These are phyloP conservation scores for Orcinus orca DNA, from an alignment of 2,113 vertebrate species.

Conservation along the genomic window DNA sequence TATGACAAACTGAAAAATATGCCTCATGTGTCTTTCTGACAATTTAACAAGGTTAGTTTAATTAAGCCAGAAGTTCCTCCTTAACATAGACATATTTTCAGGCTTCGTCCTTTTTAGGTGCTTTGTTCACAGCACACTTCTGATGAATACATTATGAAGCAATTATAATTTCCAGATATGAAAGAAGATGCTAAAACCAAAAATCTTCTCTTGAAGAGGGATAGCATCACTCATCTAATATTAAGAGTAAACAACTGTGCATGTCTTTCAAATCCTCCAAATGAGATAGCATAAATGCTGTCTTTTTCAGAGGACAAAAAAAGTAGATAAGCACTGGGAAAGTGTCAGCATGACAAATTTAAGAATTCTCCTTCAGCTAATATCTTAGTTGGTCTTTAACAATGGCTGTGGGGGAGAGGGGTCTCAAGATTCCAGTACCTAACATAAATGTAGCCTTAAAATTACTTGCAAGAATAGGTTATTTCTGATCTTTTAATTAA, in stretches of 20 bases:
- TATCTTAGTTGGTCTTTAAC: not conserved
- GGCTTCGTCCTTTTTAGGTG: slow-evolving; percentile 31
- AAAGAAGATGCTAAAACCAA: slow-evolving; percentile 40
- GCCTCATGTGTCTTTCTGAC: slow-evolving; percentile 51
- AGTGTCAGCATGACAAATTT: slow-evolving; percentile 2
- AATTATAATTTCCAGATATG: slow-evolving; percentile 48
- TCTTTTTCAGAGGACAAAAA: slow-evolving; percentile 29
- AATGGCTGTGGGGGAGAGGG: not conserved
- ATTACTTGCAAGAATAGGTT: not conserved
- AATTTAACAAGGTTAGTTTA: slow-evolving; percentile 63
- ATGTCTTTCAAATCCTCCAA: slow-evolving; percentile 36
- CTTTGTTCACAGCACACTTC: slow-evolving; percentile 39
- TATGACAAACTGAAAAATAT: slow-evolving; percentile 66
- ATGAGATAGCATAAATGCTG: slow-evolving; percentile 31
- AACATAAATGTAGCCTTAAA: slow-evolving; percentile 37
- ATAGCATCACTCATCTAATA: slow-evolving; percentile 18
- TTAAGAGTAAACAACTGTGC: slow-evolving; percentile 37
- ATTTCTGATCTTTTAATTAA: slow-evolving; percentile 35
- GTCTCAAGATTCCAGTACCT: not conserved
- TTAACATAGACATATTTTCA: slow-evolving; percentile 50
- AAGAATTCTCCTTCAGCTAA: slow-evolving; percentile 37
- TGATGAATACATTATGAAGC: slow-evolving; percentile 54
- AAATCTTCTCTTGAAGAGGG: slow-evolving; percentile 41
- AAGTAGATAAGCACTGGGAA: not conserved
- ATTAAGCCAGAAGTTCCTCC: slow-evolving; percentile 56